Base-by-base conservation (phyloP, 2,113 vertebrate species). In the Canis aureus region DNA sequence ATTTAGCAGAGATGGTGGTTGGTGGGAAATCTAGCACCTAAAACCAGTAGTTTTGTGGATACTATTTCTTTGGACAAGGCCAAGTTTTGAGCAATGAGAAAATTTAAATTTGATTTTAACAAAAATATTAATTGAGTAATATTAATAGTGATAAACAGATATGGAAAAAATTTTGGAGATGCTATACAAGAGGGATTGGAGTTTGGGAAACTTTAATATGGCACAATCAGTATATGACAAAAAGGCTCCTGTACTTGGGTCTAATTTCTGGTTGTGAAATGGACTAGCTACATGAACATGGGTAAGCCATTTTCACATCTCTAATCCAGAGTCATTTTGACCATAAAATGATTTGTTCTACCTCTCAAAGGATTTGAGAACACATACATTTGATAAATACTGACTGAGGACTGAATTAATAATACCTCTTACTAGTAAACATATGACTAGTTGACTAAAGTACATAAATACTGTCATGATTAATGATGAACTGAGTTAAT, bases 81-180 rank as follows among this genome's bases (percentile, higher is more conserved):
- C 82, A 73, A 32, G n/a, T 83, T 80, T 90, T 80, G 88, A 87
- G 49, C 71, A 97, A 13, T 79, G 11, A 91, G 51, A 8, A 69
- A 32, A 82, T 80, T 84, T 76, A 32, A 91, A 25, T 96, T 80
- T 71, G 13, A 95, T 92, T 74, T 71, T 32, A 93, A 82, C 8
- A 78, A 55, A 91, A 59, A 15, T 59, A 82, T 27, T 80, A 76
- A 60, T 15, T n/a, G 17, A 83, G 38, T 66, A 66, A 74, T 92
- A 76, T 57, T 89, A 69, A 76, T 71, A 55, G 1, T 88, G 55
- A 74, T 23, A 35, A 35, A 35, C 35, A 74, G 35, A 81, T 60
- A 73, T 16, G 2, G 64, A 25, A 29, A 90, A 60, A 60, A 59
- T 38, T 81, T 89, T 62, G 49, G 73, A 90, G 10, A 27, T 79